These are phyloP conservation scores for Achlya flavicornis DNA, from an alignment of 2,888 invertebrate genomes.

Conservation along the genomic window DNA sequence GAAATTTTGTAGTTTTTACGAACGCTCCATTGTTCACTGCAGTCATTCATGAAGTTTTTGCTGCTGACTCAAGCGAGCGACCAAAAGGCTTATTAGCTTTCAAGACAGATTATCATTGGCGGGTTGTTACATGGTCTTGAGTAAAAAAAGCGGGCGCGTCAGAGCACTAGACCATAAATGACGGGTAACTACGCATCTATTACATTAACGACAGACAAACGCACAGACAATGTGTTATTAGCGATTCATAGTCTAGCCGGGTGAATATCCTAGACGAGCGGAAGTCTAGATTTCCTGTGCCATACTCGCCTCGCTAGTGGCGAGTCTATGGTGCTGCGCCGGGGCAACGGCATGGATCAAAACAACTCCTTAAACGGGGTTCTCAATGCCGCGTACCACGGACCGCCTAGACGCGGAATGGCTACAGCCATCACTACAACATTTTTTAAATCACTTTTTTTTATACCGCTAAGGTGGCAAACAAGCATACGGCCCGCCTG, in stretches of 20 bases:
- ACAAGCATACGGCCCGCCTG: too few species aligned
- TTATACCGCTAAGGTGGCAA: too few species aligned
- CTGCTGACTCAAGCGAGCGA: slow-evolving; percentile 1
- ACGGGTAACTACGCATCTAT: slow-evolving; percentile 55
- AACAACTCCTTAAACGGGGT: slow-evolving; percentile 67
- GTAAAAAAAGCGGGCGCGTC: slow-evolving; percentile 42
- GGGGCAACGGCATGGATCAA: slow-evolving; percentile 65
- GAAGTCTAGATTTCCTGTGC: slow-evolving; percentile 79
- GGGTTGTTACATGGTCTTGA: not conserved
- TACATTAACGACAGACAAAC: slow-evolving; percentile 59
- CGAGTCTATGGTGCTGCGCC: slow-evolving; percentile 33
- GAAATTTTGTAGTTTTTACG: not conserved
- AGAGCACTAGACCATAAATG: slow-evolving; percentile 53
- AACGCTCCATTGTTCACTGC: slow-evolving; percentile 1
- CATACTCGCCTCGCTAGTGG: slow-evolving; percentile 46
- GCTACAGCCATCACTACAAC: slow-evolving; percentile 44
- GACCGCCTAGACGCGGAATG: slow-evolving; percentile 11
- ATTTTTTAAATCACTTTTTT: slow-evolving; percentile 52
- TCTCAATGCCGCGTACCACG: slow-evolving; percentile 58
- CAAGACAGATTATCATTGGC: not conserved
- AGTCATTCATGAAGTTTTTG: slow-evolving; percentile 6
- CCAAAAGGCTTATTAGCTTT: slow-evolving; percentile 5
- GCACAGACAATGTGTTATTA: slow-evolving; percentile 66
- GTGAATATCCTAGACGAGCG: slow-evolving; percentile 78
- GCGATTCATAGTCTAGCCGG: slow-evolving; percentile 72